Percentiles rank a stretch among this genome's conserved stretches.
phyloP scores from a whole-genome alignment of 2,888 invertebrate genomes.

The Pollenia amentaria region DNA sequence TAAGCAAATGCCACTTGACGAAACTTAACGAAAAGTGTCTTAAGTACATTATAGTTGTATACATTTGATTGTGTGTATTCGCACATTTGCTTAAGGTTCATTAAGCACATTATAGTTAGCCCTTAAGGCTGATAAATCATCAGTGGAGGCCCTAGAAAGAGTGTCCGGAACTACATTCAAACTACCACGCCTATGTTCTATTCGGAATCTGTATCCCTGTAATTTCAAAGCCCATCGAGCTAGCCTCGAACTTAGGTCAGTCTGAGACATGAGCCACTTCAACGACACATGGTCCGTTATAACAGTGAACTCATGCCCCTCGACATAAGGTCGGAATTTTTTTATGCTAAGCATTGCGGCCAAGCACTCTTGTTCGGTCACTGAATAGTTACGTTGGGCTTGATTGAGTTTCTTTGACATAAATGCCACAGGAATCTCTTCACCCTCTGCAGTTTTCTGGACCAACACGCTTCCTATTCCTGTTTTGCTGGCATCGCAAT shows the following conservation, averaged over 20 bases:
- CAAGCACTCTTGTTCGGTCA: constrained; percentile 68
- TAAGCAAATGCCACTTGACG: too few relatives aligned
- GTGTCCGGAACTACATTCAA: constrained; percentile 40
- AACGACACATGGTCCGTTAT: constrained; percentile 73
- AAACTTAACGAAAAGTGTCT: too few relatives aligned
- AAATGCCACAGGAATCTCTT: constrained; percentile 44
- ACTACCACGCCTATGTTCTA: constrained; percentile 1
- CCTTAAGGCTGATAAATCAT: too few relatives aligned
- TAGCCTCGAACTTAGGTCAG: constrained; percentile 75
- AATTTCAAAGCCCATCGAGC: constrained; percentile 59
- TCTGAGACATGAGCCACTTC: constrained; percentile 77
- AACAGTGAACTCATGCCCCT: constrained; percentile 73
- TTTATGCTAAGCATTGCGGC: constrained; percentile 65
- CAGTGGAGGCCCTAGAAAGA: neutral
- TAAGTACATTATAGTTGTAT: too few relatives aligned
- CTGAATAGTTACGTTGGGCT: constrained; percentile 66
- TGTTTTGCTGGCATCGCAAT: constrained; percentile 42
- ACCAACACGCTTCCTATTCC: constrained; percentile 51
- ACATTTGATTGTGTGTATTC: too few relatives aligned
- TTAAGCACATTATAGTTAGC: too few relatives aligned
- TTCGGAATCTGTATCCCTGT: constrained; percentile 27
- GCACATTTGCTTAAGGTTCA: too few relatives aligned
- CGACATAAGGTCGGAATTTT: constrained; percentile 67
- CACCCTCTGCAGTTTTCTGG: constrained; percentile 43
- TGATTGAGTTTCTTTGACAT: constrained; percentile 58